These are phyloP conservation scores for Bathynomus jamesi DNA, from an alignment of 1,140 invertebrate species.

Conservation along the genomic window DNA sequence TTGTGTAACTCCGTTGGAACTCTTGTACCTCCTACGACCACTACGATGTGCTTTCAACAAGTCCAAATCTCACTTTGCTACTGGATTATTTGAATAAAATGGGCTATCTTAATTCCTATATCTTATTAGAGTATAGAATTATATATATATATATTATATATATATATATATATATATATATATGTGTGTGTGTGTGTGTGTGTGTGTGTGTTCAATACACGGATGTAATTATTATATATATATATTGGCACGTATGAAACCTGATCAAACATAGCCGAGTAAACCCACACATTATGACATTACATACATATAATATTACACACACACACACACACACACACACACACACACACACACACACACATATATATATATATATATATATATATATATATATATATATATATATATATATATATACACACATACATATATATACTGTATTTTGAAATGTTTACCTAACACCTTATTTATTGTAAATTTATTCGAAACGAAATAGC, in stretches of 20 bases:
- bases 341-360: neutral
- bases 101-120: neutral
- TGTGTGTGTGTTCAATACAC: no score
- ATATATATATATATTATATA: constrained; percentile 3
- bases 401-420: constrained; percentile 2
- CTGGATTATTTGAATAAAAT: neutral
- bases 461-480: no score
- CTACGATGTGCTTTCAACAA: neutral
- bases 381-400: neutral
- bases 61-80: neutral
- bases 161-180: constrained; percentile 3
- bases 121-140: neutral
- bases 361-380: neutral
- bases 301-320: no score
- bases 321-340: no score
- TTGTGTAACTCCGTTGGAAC: neutral
- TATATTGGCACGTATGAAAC: no score
- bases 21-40: neutral
- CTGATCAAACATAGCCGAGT: no score
- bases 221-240: no score
- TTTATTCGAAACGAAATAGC: no score
- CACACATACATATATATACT: neutral
- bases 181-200: neutral
- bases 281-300: no score
- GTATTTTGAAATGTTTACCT: no score